Evolutionary conservation across 53 echinoderm and acorn worm genomes (phyloP), one percentile per base, ranked within the genome.

Genomic region (Echinarachnius parma): DNA sequence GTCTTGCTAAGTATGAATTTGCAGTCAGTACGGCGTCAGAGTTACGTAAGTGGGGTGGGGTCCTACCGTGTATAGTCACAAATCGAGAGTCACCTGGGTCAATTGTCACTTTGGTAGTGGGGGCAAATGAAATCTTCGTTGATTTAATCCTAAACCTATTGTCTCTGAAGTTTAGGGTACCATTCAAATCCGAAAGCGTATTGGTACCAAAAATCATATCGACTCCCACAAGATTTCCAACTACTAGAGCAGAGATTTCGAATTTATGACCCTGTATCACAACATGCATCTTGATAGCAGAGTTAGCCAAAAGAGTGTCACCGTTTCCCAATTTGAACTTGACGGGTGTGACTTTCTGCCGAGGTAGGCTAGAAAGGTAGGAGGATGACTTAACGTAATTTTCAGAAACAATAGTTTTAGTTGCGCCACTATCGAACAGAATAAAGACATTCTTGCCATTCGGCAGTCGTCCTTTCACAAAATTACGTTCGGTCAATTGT

Each of bases 381-480:
- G 35, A 23, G 22, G 76, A 61, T 15, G 59, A 60, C 15, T 44
- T 27, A 19, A 61, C 30, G 46, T 39, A 59, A 3, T n/a, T 15
- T 14, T 9, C 23, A 34, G 60, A 60, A 15, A 70, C 47, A 1
- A 80, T 24, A 3, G 80, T 29, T 39, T 50, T 50, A 4, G 72
- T 47, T n/a, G 81, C 72, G 46, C 81, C 81, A 50, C 81, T 81
- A 18, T 81, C 81, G 46, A 81, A 81, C 2, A 72, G 18, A 21
- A 72, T 19, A 1, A 81, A 58, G 18, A 81, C 14, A 3, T 31
- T 36, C 13, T 81, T 81, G 7, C 81, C 62, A 72, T 35, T 53
- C 1, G 42, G 34, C 16, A 79, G 39, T 26, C 31, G 30, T 49
- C 79, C 79, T 55, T 24, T 35, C 21, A 49, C 31, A 57, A 56